Evolutionary conservation across 2,888 invertebrate species (phyloP).

Genomic region (Nebria salina): DNA sequence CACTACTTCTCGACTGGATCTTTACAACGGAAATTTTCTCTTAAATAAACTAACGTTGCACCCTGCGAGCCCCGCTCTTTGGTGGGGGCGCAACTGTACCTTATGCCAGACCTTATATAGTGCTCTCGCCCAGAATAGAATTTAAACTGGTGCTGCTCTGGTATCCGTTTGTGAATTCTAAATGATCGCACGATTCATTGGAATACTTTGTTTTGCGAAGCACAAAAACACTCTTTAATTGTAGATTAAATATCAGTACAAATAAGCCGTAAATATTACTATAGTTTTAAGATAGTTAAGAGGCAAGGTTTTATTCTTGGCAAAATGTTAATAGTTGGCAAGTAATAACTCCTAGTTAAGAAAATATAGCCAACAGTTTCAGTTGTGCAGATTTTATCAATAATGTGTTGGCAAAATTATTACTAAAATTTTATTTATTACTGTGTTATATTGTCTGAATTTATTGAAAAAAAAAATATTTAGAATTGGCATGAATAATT

Average conservation of each 20-base stretch:
- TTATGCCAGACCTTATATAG: constrained; percentile 32
- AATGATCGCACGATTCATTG: background rate
- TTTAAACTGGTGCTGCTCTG: constrained; percentile 29
- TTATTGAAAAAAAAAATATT: no score
- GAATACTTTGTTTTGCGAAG: background rate
- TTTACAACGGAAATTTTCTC: background rate
- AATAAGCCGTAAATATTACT: background rate
- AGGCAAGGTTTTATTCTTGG: background rate
- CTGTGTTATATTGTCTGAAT: no score
- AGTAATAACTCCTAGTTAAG: no score
- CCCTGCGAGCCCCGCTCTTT: background rate
- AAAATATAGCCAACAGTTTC: no score
- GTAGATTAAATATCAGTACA: background rate
- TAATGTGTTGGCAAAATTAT: no score
- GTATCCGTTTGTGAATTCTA: constrained; percentile 15
- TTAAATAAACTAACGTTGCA: constrained; percentile 30
- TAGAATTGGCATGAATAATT: no score
- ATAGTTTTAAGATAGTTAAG: background rate
- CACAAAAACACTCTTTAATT: background rate
- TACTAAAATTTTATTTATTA: no score
- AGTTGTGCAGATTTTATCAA: no score
- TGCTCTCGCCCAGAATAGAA: constrained; percentile 33
- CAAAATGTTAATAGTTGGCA: background rate
- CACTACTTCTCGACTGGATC: constrained; percentile 26
- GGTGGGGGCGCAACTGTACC: constrained; percentile 1